Evolutionary conservation across 2,113 vertebrate species (phyloP).

Genomic region (Tonatia bakeri): DNA sequence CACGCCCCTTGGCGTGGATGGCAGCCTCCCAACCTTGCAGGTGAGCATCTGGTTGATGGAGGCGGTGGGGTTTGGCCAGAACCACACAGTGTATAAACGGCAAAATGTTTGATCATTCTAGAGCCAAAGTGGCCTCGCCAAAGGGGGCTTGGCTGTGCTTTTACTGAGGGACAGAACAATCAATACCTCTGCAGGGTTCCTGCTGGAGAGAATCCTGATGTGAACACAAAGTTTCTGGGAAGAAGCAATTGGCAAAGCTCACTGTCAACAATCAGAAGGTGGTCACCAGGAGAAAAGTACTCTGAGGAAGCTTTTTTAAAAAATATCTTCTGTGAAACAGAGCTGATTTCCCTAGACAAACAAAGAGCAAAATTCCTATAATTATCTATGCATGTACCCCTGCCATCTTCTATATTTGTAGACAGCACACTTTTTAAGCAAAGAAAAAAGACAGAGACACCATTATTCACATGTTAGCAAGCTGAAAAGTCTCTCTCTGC

Average conservation of each 20-base stretch:
- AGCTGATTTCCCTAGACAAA: slow-evolving; percentile 60
- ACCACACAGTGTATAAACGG: not conserved
- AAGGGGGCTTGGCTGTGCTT: not conserved
- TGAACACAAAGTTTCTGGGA: not conserved
- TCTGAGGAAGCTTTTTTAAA: not conserved
- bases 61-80: not conserved
- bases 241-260: slow-evolving; percentile 10
- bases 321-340: slow-evolving; percentile 37
- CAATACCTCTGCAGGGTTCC: not conserved
- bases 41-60: not conserved
- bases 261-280: not conserved
- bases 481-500: not conserved
- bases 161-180: not conserved
- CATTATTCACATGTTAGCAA: not conserved
- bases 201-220: not conserved
- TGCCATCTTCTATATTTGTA: slow-evolving; percentile 51
- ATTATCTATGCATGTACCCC: slow-evolving; percentile 53
- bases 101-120: not conserved
- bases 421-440: slow-evolving; percentile 29
- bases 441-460: slow-evolving; percentile 11
- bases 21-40: not conserved
- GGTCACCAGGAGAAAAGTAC: not conserved
- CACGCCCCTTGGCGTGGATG: no score
- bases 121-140: not conserved
- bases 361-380: slow-evolving; percentile 36